These are phyloP conservation scores for Petrocephalus sullivani DNA, from an alignment of 2,797 vertebrate species.

Conservation along the genomic window DNA sequence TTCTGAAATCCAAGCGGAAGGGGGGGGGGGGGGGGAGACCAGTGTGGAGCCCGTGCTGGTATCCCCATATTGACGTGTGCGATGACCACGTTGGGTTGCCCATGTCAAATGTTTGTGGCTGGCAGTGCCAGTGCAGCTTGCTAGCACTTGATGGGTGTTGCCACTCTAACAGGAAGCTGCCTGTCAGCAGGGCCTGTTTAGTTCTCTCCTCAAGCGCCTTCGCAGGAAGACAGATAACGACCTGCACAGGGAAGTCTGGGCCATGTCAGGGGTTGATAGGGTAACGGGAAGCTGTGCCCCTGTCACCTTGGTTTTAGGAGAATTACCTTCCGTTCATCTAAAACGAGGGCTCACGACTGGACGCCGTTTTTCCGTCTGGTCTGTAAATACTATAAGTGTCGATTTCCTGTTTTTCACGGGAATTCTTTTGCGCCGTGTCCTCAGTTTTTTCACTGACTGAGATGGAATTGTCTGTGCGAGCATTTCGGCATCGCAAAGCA, in stretches of 20 bases:
- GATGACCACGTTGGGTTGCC: background rate
- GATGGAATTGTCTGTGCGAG: background rate
- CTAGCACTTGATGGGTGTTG: background rate
- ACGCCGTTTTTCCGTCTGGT: background rate
- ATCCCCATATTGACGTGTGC: background rate
- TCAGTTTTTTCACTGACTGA: background rate
- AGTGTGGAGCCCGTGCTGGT: background rate
- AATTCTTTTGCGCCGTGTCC: background rate
- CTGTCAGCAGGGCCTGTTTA: background rate
- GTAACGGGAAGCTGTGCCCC: background rate
- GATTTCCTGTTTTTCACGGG: conserved; percentile 1
- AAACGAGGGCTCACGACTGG: background rate
- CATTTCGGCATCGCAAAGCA: background rate
- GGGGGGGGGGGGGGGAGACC: background rate
- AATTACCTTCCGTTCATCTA: background rate
- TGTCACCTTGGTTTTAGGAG: background rate
- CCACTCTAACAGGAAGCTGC: conserved; percentile 14
- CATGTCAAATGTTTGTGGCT: background rate
- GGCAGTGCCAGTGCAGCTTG: background rate
- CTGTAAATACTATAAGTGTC: background rate
- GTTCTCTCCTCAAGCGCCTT: background rate
- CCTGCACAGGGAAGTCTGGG: background rate
- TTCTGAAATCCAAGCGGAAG: background rate
- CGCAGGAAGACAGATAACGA: conserved; percentile 11
- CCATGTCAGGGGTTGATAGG: background rate